Conservation (phyloP, 2,888 invertebrate genomes). For the Teleogryllus oceanicus region DNA sequence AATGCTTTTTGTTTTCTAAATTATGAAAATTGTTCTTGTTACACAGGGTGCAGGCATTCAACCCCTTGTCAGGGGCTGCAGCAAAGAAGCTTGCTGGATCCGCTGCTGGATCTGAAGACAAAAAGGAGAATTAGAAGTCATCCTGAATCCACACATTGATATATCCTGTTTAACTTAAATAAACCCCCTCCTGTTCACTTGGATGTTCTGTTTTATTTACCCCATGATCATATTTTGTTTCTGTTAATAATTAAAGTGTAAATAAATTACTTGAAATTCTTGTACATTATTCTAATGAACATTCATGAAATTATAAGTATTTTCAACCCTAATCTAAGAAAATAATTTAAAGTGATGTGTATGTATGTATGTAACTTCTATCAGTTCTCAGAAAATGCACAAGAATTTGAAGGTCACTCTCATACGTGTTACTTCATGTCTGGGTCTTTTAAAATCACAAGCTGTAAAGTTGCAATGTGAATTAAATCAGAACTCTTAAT, state of each 20-base stretch:
- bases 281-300: constrained; percentile 3
- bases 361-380: not conserved
- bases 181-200: constrained; percentile 18
- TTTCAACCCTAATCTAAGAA: not conserved
- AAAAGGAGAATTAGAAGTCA: constrained; percentile 72
- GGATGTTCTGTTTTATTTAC: constrained; percentile 9
- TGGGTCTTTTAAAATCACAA: not conserved
- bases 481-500: too few species aligned
- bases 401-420: not conserved
- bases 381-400: not conserved
- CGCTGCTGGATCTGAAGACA: constrained; percentile 55
- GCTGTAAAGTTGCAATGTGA: not conserved
- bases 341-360: not conserved
- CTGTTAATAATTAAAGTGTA: not conserved
- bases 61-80: constrained; percentile 53
- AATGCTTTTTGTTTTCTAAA: constrained; percentile 24
- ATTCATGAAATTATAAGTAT: not conserved
- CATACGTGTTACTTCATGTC: constrained; percentile 1
- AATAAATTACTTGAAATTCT: constrained; percentile 4
- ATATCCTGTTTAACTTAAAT: not conserved
- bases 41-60: constrained; percentile 77
- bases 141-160: not conserved
- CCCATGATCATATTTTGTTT: constrained; percentile 9
- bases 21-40: constrained; percentile 27
- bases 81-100: constrained; percentile 64